These are phyloP conservation scores for Nebria ingens DNA, from an alignment of 1,140 invertebrate species.

Conservation along the genomic window DNA sequence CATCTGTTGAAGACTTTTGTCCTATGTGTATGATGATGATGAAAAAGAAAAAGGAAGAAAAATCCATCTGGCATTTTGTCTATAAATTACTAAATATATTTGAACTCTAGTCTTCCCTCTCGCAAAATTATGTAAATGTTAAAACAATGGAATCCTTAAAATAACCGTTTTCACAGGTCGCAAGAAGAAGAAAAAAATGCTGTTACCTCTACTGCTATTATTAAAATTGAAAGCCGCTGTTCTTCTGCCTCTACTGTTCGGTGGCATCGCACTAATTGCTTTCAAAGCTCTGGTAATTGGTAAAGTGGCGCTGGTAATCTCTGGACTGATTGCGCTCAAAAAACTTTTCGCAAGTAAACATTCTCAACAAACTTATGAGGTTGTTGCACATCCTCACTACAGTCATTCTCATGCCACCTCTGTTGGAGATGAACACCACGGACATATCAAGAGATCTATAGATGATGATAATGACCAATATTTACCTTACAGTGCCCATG, in stretches of 20 bases:
- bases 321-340: conserved; percentile 64
- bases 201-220: conserved; percentile 60
- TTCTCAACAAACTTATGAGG: conserved; percentile 59
- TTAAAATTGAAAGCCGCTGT: conserved; percentile 69
- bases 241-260: conserved; percentile 63
- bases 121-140: no score
- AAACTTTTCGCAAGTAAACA: conserved; percentile 62
- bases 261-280: conserved; percentile 65
- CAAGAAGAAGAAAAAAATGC: conserved; percentile 53
- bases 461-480: conserved; percentile 44
- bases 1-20: not conserved
- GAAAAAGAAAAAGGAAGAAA: not conserved
- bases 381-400: conserved; percentile 53
- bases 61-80: not conserved
- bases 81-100: not conserved
- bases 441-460: conserved; percentile 45
- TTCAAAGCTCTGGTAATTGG: conserved; percentile 73
- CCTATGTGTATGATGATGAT: conserved; percentile 6
- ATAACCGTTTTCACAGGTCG: not conserved
- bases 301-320: conserved; percentile 66
- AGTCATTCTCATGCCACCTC: conserved; percentile 47
- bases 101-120: not conserved
- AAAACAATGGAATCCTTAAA: conserved; percentile 13
- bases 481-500: conserved; percentile 52
- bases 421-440: conserved; percentile 36